Evolutionary conservation across 2,113 vertebrate genomes (phyloP), one percentile per base, ranked within the genome.

Genomic region (Thunnus maccoyii): DNA sequence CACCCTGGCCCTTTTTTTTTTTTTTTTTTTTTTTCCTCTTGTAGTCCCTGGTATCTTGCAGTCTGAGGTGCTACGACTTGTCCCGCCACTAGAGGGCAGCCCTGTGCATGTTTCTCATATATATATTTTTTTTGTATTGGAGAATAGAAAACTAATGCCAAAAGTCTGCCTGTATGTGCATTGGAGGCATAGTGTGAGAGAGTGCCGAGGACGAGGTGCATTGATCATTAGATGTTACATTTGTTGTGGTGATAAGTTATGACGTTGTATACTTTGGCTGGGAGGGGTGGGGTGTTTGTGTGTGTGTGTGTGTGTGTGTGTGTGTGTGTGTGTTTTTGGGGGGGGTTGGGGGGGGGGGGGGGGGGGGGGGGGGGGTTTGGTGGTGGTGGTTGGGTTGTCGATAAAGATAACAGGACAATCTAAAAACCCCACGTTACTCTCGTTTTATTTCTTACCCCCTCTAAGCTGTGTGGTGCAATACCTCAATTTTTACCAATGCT

Each of bases 391-490:
- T 67, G 63, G 82, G 67, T 92, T 92, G 88, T 89, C 67, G 1
- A 50, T 72, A 63, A 76, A 65, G 46, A 17, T 58, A 67, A 64
- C 32, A 41, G 4, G 86, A 88, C 86, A 76, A 89, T 87, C 87
- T 81, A 46, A 70, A 81, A 67, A 36, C 48, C 32, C 77, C 80
- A 89, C 48, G 27, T 82, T 78, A 65, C 66, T 70, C 54, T 72
- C 30, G 82, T 87, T 78, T 77, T 54, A 58, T 86, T 82, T 82
- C 78, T 71, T 78, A 46, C 67, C 80, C 80, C 65, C 68, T 80
- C 67, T 80, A 86, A 93, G 72, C 78, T 88, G 86, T 89, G 88
- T 89, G 88, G 92, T 94, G 92, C 92, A 93, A 93, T 93, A 95
- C 91, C 90, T 93, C 87, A 80, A 72, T 91, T 89, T 90, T 83